phyloP scores from a whole-genome alignment of 2,888 invertebrate genomes.

The Operophtera brumata region DNA sequence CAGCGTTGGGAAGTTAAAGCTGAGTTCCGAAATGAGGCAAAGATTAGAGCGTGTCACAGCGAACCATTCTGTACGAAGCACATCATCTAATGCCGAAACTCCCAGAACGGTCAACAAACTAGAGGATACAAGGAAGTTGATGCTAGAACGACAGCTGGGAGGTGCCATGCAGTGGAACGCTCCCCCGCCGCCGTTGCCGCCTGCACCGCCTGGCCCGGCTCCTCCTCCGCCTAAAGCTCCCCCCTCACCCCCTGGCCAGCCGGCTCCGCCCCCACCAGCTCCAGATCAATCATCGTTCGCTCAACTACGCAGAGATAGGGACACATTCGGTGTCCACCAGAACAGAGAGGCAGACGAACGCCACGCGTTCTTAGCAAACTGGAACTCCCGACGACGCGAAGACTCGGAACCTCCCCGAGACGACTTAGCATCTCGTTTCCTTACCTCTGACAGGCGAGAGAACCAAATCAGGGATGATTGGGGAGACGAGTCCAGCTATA shows the following conservation, averaged over 20 bases:
- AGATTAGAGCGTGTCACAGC: conserved; percentile 93
- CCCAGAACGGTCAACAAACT: conserved; percentile 88
- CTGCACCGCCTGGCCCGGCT: conserved; percentile 81
- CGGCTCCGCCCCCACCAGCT: conserved; percentile 81
- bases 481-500: conserved; percentile 72
- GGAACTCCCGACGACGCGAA: conserved; percentile 71
- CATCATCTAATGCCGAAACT: conserved; percentile 85
- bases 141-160: conserved; percentile 92
- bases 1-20: conserved; percentile 93
- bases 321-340: conserved; percentile 87
- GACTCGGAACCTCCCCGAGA: conserved; percentile 65
- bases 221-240: conserved; percentile 83
- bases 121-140: conserved; percentile 91
- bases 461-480: conserved; percentile 62
- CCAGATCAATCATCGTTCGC: conserved; percentile 82
- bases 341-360: conserved; percentile 81
- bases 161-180: conserved; percentile 83
- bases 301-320: conserved; percentile 84
- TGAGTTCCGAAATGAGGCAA: conserved; percentile 95
- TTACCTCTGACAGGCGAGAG: conserved; percentile 67
- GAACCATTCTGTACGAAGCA: conserved; percentile 91
- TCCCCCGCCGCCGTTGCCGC: conserved; percentile 84
- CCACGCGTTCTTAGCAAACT: conserved; percentile 74
- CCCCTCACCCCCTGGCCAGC: conserved; percentile 81
- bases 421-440: conserved; percentile 68